A percentile compares a stretch with the other conserved stretches of the same genome.
Conservation (phyloP, 1,140 invertebrate species). For the Pseudomyrmex dendroicus region DNA sequence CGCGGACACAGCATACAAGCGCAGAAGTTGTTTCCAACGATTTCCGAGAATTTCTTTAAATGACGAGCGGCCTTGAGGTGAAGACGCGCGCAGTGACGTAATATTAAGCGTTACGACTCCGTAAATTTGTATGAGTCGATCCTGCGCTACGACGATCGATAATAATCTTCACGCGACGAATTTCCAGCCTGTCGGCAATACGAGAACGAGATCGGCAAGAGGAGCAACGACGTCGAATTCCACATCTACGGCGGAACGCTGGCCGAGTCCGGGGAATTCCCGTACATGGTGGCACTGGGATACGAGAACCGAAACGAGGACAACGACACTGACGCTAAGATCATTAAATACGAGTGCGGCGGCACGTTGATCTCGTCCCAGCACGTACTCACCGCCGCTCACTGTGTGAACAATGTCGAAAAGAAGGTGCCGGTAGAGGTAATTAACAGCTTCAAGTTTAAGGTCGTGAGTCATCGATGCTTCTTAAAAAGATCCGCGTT, state of each 20-base stretch:
- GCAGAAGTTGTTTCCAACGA: not conserved
- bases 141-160: not conserved
- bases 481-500: not conserved
- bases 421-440: slow-evolving; percentile 79
- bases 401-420: slow-evolving; percentile 87
- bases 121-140: not conserved
- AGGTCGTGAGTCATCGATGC: not conserved
- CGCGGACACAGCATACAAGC: no score
- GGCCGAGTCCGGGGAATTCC: slow-evolving; percentile 74
- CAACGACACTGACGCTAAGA: not conserved
- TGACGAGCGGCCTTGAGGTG: slow-evolving; percentile 36
- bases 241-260: slow-evolving; percentile 73
- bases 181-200: slow-evolving; percentile 79
- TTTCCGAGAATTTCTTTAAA: slow-evolving; percentile 53
- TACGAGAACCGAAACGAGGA: slow-evolving; percentile 61
- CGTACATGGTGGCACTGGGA: slow-evolving; percentile 79
- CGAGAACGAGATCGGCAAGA: slow-evolving; percentile 71
- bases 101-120: not conserved
- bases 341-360: slow-evolving; percentile 88
- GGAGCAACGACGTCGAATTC: slow-evolving; percentile 33
- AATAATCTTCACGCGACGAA: not conserved
- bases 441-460: slow-evolving; percentile 55
- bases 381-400: slow-evolving; percentile 93
- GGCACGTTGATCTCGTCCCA: slow-evolving; percentile 91
- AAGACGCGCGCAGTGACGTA: slow-evolving; percentile 31